These are phyloP conservation scores for Apostichopus leukothele DNA, from an alignment of 53 echinoderm and acorn worm species.

Conservation along the genomic window DNA sequence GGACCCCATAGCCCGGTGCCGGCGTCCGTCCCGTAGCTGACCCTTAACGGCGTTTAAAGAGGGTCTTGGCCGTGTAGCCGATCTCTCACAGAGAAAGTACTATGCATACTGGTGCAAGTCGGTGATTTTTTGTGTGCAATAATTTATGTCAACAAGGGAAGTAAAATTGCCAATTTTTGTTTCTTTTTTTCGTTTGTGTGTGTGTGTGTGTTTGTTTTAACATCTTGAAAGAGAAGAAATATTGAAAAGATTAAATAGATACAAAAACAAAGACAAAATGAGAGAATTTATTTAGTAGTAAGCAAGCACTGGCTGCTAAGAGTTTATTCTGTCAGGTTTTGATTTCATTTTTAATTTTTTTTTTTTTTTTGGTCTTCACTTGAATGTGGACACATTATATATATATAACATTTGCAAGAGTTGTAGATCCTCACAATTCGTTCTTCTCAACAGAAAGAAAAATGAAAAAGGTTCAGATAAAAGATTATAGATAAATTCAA, in stretches of 20 bases:
- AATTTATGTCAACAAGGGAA: constrained; percentile 3
- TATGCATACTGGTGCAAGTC: constrained; percentile 29
- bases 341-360: neutral
- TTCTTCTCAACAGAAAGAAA: too few relatives aligned
- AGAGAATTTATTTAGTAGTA: constrained; percentile 23
- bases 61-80: too few relatives aligned
- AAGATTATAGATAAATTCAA: too few relatives aligned
- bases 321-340: neutral
- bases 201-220: neutral
- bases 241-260: constrained; percentile 24
- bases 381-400: too few relatives aligned
- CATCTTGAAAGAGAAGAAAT: neutral
- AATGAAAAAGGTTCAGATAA: too few relatives aligned
- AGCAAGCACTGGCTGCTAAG: neutral
- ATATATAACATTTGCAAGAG: too few relatives aligned
- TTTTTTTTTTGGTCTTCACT: too few relatives aligned
- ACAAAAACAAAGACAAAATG: neutral
- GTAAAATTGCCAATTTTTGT: constrained; percentile 30
- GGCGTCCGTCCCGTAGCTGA: too few relatives aligned
- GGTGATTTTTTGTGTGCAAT: constrained; percentile 26
- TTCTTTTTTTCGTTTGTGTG: neutral
- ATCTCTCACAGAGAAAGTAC: constrained; percentile 4
- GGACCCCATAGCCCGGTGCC: too few relatives aligned
- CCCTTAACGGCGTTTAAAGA: too few relatives aligned
- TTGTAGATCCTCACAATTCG: too few relatives aligned